phyloP scores from a whole-genome alignment of 2,113 vertebrate genomes.

The Chrysochloris asiatica region DNA sequence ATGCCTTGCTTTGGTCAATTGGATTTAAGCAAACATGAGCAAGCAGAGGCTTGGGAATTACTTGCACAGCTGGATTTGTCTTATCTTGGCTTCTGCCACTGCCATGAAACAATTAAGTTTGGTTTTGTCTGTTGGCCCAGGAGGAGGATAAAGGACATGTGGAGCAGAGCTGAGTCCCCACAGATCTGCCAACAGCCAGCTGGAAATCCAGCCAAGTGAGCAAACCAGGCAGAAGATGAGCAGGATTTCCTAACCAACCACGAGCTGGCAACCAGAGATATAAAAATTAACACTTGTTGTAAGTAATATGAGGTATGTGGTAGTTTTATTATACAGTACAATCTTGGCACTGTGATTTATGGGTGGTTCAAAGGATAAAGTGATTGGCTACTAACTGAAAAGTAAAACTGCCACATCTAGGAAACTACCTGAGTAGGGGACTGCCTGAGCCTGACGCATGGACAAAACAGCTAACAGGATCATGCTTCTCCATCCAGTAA shows the following conservation, averaged over 20 bases:
- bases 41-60: neutral
- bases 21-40: neutral
- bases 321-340: neutral
- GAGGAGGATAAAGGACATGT: neutral
- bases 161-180: neutral
- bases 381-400: neutral
- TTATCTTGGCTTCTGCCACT: neutral
- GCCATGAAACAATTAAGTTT: neutral
- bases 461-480: too few relatives aligned
- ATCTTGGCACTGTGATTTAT: neutral
- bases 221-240: neutral
- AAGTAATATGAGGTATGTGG: neutral
- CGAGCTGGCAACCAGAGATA: too few relatives aligned
- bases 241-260: fast-evolving
- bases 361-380: neutral
- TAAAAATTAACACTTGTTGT: neutral
- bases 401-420: too few relatives aligned
- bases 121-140: neutral
- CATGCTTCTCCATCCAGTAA: too few relatives aligned
- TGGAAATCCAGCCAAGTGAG: neutral
- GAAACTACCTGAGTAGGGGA: too few relatives aligned
- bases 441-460: too few relatives aligned
- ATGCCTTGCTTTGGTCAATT: too few relatives aligned
- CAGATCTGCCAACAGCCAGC: fast-evolving
- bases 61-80: fast-evolving